A percentile compares a stretch with the other conserved stretches of the same genome.
Evolutionary conservation across 2,797 vertebrate species (phyloP).

Genomic region (Coreius guichenoti): DNA sequence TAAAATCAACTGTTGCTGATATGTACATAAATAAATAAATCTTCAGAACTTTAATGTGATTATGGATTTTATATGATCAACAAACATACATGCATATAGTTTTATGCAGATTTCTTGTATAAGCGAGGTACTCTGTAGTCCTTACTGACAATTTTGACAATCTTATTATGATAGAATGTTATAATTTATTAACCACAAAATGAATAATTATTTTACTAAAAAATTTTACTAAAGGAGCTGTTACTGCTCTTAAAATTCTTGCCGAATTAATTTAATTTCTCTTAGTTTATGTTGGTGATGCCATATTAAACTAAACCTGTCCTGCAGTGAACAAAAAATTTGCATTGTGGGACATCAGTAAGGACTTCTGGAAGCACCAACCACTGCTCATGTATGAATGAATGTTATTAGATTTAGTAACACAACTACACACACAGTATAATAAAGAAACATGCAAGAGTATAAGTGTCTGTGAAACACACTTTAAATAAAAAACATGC

Average conservation of each 20-base stretch:
- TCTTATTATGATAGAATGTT: neutral
- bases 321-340: constrained; percentile 50
- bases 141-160: constrained; percentile 58
- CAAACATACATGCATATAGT: constrained; percentile 75
- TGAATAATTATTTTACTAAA: neutral
- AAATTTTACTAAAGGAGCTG: neutral
- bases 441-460: constrained; percentile 59
- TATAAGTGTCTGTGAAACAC: constrained; percentile 44
- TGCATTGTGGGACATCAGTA: constrained; percentile 58
- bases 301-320: constrained; percentile 46
- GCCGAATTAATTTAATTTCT: neutral
- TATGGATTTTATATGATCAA: constrained; percentile 75
- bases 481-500: constrained; percentile 57
- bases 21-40: constrained; percentile 83
- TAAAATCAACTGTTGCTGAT: constrained; percentile 58
- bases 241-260: neutral
- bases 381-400: constrained; percentile 62
- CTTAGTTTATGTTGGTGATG: neutral
- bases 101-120: constrained; percentile 57
- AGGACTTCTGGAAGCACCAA: constrained; percentile 70
- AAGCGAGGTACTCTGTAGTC: constrained; percentile 70
- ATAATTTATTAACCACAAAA: neutral
- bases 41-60: constrained; percentile 75
- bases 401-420: constrained; percentile 18
- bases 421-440: constrained; percentile 45